These are phyloP conservation scores for Catocala sponsa DNA, from an alignment of 2,888 invertebrate genomes.

Conservation along the genomic window DNA sequence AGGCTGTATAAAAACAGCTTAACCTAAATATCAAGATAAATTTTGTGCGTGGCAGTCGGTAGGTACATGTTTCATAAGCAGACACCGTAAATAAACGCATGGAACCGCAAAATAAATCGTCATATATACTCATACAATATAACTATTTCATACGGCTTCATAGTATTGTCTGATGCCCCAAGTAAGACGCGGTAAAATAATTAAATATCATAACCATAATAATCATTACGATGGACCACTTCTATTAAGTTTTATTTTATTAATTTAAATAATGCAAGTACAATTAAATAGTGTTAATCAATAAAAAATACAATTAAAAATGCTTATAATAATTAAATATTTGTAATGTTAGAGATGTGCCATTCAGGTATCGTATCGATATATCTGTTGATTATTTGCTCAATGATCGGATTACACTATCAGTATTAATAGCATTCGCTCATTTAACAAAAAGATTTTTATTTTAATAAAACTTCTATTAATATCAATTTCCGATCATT, in stretches of 20 bases:
- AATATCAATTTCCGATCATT: background rate
- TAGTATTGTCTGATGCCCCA: slow-evolving; percentile 24
- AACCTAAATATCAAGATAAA: too few relatives aligned
- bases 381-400: slow-evolving; percentile 44
- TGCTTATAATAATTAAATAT: slow-evolving; percentile 26
- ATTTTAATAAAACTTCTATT: slow-evolving; percentile 5
- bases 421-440: slow-evolving; percentile 43
- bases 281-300: slow-evolving; percentile 34
- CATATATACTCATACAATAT: background rate
- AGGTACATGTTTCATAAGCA: too few relatives aligned
- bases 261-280: slow-evolving; percentile 40
- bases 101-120: too few relatives aligned
- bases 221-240: slow-evolving; percentile 45
- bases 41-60: too few relatives aligned
- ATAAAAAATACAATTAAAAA: too few relatives aligned
- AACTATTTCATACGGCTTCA: slow-evolving; percentile 23
- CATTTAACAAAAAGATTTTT: slow-evolving; percentile 3
- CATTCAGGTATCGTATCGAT: slow-evolving; percentile 35
- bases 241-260: slow-evolving; percentile 34
- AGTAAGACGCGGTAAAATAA: slow-evolving; percentile 16
- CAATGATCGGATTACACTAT: slow-evolving; percentile 49
- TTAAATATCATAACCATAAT: slow-evolving; percentile 25
- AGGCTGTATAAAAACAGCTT: too few relatives aligned
- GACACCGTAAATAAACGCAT: too few relatives aligned
- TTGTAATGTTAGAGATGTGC: slow-evolving; percentile 37